Conservation (phyloP, 2,113 vertebrate genomes). For the Crotalus tigris region DNA sequence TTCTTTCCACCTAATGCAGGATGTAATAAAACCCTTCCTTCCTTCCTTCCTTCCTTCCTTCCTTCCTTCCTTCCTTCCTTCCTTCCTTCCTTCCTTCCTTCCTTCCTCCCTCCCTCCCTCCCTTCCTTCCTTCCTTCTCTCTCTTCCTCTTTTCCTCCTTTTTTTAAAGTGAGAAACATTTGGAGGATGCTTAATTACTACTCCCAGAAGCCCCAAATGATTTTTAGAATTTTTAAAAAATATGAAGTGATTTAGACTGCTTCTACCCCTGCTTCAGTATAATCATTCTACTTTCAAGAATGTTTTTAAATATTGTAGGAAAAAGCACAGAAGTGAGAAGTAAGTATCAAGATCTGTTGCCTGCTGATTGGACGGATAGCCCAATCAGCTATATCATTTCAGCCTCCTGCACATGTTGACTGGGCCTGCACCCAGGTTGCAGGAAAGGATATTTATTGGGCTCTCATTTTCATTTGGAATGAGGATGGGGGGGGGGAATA, state of each 20-base stretch:
- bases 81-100: not conserved
- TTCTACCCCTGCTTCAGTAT: not conserved
- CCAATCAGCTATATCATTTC: not conserved
- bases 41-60: not conserved
- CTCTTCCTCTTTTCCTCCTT: not conserved
- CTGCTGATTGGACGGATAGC: not conserved
- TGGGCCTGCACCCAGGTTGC: too few species aligned
- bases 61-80: not conserved
- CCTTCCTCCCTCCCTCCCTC: too few species aligned
- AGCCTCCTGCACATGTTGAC: not conserved
- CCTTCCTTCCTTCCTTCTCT: not conserved
- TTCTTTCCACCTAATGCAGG: not conserved
- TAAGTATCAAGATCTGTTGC: too few species aligned
- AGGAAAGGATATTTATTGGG: not conserved
- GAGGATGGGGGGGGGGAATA: too few species aligned
- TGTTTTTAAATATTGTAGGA: not conserved
- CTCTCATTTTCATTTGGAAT: not conserved
- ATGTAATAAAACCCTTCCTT: not conserved
- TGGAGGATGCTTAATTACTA: not conserved
- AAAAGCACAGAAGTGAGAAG: not conserved
- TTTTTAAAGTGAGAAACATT: not conserved
- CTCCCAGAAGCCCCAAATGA: not conserved
- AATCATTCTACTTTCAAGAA: not conserved
- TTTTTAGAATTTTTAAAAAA: not conserved
- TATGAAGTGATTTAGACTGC: not conserved